These are phyloP conservation scores for Caerostris extrusa DNA, from an alignment of 1,140 invertebrate species.

Conservation along the genomic window DNA sequence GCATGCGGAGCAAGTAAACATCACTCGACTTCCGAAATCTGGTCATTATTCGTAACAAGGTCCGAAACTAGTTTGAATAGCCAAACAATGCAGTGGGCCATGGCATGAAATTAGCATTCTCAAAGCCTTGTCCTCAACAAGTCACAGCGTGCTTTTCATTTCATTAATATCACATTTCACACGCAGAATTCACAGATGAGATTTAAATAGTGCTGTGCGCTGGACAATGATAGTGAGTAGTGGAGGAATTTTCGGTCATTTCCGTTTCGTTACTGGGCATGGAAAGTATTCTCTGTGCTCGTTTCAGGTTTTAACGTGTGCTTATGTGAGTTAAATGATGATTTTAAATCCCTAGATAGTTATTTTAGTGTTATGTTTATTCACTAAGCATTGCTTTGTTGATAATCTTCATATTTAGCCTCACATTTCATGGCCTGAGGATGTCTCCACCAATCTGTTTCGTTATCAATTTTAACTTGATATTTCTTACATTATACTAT, in stretches of 20 bases:
- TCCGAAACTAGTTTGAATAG: slow-evolving; percentile 4
- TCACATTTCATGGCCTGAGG: too few species aligned
- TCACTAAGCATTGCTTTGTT: background rate
- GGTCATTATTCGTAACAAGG: slow-evolving; percentile 41
- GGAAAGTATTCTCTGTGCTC: background rate
- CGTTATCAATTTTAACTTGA: too few species aligned
- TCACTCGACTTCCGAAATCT: background rate
- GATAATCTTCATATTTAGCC: background rate
- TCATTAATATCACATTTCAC: slow-evolving; percentile 60
- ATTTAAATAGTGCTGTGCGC: slow-evolving; percentile 20
- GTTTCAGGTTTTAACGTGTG: background rate
- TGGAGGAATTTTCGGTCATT: background rate
- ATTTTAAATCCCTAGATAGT: background rate
- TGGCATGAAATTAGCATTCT: background rate
- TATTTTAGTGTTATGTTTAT: background rate
- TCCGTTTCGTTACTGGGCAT: background rate
- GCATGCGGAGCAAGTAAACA: background rate
- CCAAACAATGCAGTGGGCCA: background rate
- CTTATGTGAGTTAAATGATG: background rate
- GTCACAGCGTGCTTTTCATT: background rate
- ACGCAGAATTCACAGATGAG: slow-evolving; percentile 7
- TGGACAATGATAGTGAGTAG: slow-evolving; percentile 10
- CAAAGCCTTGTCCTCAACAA: background rate
- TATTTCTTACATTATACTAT: too few species aligned
- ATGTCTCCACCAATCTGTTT: too few species aligned